Conservation (phyloP, 2,888 invertebrate genomes). For the Tipula vernalis region DNA sequence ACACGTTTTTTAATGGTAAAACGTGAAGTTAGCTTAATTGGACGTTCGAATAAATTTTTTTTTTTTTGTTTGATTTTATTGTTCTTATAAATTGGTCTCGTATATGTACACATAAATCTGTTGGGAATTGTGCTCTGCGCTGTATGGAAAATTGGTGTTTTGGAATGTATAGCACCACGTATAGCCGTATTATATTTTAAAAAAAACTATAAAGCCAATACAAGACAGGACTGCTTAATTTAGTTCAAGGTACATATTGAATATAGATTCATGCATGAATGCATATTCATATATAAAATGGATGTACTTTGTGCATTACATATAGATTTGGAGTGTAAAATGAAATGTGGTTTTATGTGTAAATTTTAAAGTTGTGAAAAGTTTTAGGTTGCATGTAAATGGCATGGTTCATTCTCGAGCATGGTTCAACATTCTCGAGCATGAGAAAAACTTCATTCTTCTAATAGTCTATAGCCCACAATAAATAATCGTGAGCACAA, state of each 20-base stretch:
- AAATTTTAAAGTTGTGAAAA: not conserved
- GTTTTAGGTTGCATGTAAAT: not conserved
- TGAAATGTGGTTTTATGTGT: not conserved
- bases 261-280: not conserved
- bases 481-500: too few species aligned
- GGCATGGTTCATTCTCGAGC: not conserved
- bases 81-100: not conserved
- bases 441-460: too few species aligned
- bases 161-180: not conserved
- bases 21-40: conserved; percentile 4
- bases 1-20: conserved; percentile 4
- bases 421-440: too few species aligned
- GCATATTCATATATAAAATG: not conserved
- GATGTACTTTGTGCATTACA: not conserved
- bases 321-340: not conserved
- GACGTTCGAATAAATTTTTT: not conserved
- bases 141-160: not conserved
- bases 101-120: not conserved
- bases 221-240: not conserved
- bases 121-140: not conserved
- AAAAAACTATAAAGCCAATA: not conserved
- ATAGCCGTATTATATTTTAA: not conserved
- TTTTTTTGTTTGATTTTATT: not conserved
- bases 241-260: not conserved
- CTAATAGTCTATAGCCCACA: too few species aligned